Percentiles rank a stretch among this genome's conserved stretches.
Evolutionary conservation across 1,140 invertebrate species (phyloP).

Genomic region (Eupristina koningsbergeri): DNA sequence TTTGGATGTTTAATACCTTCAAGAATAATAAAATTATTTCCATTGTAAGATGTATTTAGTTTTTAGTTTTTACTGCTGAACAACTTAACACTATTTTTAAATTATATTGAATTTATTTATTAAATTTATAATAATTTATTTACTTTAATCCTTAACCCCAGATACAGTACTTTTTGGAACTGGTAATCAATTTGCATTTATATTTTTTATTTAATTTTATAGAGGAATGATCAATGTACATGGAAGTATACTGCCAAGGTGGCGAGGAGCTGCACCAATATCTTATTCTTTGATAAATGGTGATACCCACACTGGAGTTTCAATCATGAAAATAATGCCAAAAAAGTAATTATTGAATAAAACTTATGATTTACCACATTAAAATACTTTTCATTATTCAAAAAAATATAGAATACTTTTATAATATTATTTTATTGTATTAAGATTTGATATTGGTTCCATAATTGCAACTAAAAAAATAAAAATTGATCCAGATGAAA

Average conservation of each 20-base stretch:
- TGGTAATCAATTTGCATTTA: no score
- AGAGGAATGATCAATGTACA: slow-evolving; percentile 95
- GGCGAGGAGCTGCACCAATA: slow-evolving; percentile 93
- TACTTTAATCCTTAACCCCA: no score
- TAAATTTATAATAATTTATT: no score
- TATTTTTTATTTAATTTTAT: slow-evolving; percentile 55
- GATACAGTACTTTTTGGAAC: no score
- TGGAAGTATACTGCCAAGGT: slow-evolving; percentile 91
- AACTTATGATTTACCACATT: not conserved
- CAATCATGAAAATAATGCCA: slow-evolving; percentile 90
- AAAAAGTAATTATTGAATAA: slow-evolving; percentile 74
- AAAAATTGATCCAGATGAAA: slow-evolving; percentile 77
- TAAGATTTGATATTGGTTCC: slow-evolving; percentile 89
- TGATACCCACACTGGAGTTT: slow-evolving; percentile 87
- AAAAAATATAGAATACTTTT: not conserved
- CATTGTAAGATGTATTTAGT: slow-evolving; percentile 71
- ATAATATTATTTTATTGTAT: slow-evolving; percentile 31
- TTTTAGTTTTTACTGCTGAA: slow-evolving; percentile 6
- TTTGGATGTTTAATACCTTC: slow-evolving; percentile 82
- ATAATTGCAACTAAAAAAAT: slow-evolving; percentile 81
- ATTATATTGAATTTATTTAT: no score
- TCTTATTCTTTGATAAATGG: slow-evolving; percentile 88
- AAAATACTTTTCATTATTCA: not conserved
- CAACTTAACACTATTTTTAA: no score
- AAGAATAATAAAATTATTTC: slow-evolving; percentile 77